These are phyloP conservation scores for Pogonocichla stellata DNA, from an alignment of 2,113 vertebrate species.

Conservation along the genomic window DNA sequence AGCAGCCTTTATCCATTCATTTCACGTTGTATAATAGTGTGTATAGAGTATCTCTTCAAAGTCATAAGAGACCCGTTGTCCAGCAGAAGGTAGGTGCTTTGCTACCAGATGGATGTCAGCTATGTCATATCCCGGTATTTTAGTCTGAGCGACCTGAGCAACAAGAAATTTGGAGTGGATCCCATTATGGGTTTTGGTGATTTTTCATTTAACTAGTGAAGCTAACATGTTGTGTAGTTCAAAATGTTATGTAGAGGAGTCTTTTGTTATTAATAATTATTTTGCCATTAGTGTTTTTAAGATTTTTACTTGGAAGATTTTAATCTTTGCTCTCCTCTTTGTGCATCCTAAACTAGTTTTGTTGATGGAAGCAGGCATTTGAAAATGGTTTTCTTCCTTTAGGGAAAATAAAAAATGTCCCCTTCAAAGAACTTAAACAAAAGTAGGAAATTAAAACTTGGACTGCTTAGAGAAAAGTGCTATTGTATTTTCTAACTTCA, in stretches of 20 bases:
- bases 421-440: neutral
- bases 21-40: neutral
- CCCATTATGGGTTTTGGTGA: neutral
- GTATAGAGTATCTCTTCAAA: neutral
- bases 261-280: neutral
- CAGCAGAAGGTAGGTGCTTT: conserved; percentile 62
- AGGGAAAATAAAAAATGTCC: neutral
- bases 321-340: neutral
- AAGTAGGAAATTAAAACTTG: conserved; percentile 10
- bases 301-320: neutral
- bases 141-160: neutral
- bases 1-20: neutral
- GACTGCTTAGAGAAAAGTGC: neutral
- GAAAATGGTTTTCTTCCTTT: neutral
- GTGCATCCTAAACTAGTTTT: neutral
- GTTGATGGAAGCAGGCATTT: neutral
- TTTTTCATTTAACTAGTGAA: neutral
- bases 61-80: conserved; percentile 10
- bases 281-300: neutral
- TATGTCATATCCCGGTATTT: neutral
- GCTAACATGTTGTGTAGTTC: neutral
- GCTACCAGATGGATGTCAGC: neutral
- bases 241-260: neutral
- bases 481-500: neutral
- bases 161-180: neutral